These are phyloP conservation scores for Halichoerus grypus DNA, from an alignment of 2,113 vertebrate genomes.

Conservation along the genomic window DNA sequence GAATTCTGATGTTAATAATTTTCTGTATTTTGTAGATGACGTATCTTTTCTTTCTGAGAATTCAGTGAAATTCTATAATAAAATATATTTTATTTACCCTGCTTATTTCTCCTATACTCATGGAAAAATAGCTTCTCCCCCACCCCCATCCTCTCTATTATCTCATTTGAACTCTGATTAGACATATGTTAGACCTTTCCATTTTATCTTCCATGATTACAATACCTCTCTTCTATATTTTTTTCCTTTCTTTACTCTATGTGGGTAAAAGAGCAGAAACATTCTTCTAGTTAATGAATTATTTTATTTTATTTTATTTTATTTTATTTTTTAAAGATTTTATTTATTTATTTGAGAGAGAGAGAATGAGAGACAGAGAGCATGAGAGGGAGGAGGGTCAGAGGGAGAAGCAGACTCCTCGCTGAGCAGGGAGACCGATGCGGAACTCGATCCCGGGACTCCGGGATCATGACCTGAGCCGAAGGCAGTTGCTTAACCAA, in stretches of 20 bases:
- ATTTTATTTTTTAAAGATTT: too few relatives aligned
- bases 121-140: not conserved
- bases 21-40: not conserved
- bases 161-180: not conserved
- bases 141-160: not conserved
- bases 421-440: too few relatives aligned
- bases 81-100: not conserved
- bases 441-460: too few relatives aligned
- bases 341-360: too few relatives aligned
- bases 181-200: not conserved
- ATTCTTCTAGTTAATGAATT: not conserved
- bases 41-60: not conserved
- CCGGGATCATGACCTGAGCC: too few relatives aligned
- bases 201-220: not conserved
- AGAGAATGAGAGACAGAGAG: too few relatives aligned
- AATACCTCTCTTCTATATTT: not conserved
- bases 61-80: too few relatives aligned
- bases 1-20: not conserved
- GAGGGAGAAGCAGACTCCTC: too few relatives aligned
- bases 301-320: not conserved
- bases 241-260: not conserved
- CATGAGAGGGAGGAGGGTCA: too few relatives aligned
- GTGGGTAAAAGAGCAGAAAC: not conserved
- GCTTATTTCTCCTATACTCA: not conserved
- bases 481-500: too few relatives aligned